Evolutionary conservation across 1,140 invertebrate species (phyloP).

Genomic region (Euwallacea fornicatus): DNA sequence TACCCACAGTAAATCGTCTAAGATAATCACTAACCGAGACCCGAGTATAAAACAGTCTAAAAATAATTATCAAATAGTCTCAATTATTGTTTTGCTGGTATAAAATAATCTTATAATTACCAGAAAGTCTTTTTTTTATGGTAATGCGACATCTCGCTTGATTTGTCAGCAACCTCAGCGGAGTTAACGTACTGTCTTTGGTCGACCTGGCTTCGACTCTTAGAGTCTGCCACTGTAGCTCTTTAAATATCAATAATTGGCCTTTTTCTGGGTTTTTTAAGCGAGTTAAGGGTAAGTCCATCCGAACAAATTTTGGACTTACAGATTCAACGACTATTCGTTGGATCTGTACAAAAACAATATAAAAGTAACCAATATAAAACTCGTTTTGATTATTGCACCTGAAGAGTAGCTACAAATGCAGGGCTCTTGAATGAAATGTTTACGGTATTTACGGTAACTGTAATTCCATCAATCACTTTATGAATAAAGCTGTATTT

Average conservation of each 20-base stretch:
- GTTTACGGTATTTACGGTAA: conserved; percentile 91
- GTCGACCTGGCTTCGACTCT: conserved; percentile 90
- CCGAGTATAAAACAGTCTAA: conserved; percentile 92
- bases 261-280: conserved; percentile 86
- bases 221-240: conserved; percentile 95
- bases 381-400: conserved; percentile 51
- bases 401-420: conserved; percentile 93
- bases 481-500: conserved; percentile 83
- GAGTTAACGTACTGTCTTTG: conserved; percentile 79
- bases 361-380: neutral
- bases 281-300: conserved; percentile 83
- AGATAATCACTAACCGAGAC: conserved; percentile 86
- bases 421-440: conserved; percentile 92
- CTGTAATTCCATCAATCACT: conserved; percentile 97
- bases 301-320: conserved; percentile 83
- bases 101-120: conserved; percentile 55
- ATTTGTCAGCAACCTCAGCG: conserved; percentile 90
- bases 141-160: conserved; percentile 93
- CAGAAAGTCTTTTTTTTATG: conserved; percentile 90
- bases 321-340: conserved; percentile 90
- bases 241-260: conserved; percentile 95
- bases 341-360: conserved; percentile 66
- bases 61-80: conserved; percentile 37
- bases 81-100: neutral
- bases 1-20: conserved; percentile 98